These are phyloP conservation scores for Callyntrura guangdongensis DNA, from an alignment of 2,888 invertebrate genomes.

Conservation along the genomic window DNA sequence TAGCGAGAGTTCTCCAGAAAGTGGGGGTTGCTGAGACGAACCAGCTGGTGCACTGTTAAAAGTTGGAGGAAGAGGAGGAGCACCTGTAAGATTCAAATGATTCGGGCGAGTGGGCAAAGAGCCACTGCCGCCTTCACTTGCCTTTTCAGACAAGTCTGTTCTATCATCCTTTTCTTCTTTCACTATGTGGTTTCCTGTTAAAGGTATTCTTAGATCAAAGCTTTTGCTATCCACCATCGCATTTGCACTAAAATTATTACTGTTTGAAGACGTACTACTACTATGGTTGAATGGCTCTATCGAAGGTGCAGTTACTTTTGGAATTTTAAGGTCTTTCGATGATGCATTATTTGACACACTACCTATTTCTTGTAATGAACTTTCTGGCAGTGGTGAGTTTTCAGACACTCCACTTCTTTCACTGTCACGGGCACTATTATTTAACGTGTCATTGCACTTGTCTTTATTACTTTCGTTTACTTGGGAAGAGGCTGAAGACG, in stretches of 20 bases:
- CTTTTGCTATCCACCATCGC: constrained; percentile 69
- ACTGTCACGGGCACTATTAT: constrained; percentile 68
- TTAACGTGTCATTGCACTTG: constrained; percentile 70
- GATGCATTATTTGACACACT: constrained; percentile 60
- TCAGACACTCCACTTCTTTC: constrained; percentile 64
- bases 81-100: constrained; percentile 71
- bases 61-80: constrained; percentile 43
- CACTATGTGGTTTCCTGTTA: constrained; percentile 63
- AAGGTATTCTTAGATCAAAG: constrained; percentile 64
- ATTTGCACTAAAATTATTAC: constrained; percentile 75
- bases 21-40: constrained; percentile 35
- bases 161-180: constrained; percentile 73
- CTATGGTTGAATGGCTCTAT: constrained; percentile 70
- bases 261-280: constrained; percentile 46
- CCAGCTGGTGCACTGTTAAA: constrained; percentile 52
- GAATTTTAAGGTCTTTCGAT: constrained; percentile 71
- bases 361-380: constrained; percentile 66
- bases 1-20: constrained; percentile 47
- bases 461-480: constrained; percentile 64
- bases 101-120: constrained; percentile 74
- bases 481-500: constrained; percentile 55
- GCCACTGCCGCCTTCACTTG: constrained; percentile 72
- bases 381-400: constrained; percentile 62
- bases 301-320: constrained; percentile 66
- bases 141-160: constrained; percentile 71